Evolutionary conservation across 2,888 invertebrate species (phyloP).

Genomic region (Calameuta filiformis): DNA sequence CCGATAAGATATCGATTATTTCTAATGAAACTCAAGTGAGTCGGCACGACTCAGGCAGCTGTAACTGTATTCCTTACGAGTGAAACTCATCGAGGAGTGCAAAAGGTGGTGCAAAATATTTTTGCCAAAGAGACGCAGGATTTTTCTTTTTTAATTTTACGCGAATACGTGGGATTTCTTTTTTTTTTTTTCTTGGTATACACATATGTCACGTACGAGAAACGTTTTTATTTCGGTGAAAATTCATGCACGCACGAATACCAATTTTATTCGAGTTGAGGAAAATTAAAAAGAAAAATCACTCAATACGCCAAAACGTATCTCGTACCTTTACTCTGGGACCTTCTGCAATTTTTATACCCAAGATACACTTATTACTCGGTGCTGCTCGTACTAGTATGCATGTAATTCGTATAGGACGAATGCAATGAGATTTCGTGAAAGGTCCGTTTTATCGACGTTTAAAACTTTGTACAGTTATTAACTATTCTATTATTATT

Average conservation of each 20-base stretch:
- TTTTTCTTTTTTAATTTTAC: not conserved
- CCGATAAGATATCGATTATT: not conserved
- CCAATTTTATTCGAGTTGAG: not conserved
- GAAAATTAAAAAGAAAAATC: not conserved
- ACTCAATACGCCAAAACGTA: not conserved
- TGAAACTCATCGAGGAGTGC: not conserved
- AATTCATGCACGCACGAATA: not conserved
- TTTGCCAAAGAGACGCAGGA: conserved; percentile 46
- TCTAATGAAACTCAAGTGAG: not conserved
- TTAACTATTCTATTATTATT: conserved; percentile 24
- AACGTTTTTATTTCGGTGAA: not conserved
- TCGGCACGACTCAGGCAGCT: not conserved
- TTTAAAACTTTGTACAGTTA: conserved; percentile 31
- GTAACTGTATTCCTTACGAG: not conserved
- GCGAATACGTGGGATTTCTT: not conserved
- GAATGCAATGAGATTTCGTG: not conserved
- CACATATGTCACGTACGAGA: not conserved
- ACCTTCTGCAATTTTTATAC: not conserved
- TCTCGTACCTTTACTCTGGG: not conserved
- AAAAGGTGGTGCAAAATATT: conserved; percentile 31
- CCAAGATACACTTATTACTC: not conserved
- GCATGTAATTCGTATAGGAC: not conserved
- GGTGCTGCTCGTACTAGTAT: not conserved
- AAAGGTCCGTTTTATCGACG: conserved; percentile 13
- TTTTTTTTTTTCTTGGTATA: not conserved